phyloP scores from a whole-genome alignment of 2,888 invertebrate species.

The Caenorhabditis sp. region DNA sequence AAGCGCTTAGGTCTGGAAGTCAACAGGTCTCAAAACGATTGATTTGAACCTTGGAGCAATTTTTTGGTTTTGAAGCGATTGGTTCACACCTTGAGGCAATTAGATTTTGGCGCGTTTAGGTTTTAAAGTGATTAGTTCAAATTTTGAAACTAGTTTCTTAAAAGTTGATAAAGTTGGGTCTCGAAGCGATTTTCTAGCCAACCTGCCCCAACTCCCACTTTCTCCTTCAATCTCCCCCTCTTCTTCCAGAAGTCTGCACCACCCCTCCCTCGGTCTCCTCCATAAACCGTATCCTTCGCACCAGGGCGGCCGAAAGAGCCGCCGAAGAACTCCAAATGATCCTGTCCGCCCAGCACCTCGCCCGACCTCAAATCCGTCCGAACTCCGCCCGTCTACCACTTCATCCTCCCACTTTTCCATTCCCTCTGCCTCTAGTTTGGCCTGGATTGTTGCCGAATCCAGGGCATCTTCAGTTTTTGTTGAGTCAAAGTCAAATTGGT shows the following conservation, averaged over 20 bases:
- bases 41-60: too few species aligned
- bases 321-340: conserved; percentile 93
- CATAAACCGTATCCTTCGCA: conserved; percentile 95
- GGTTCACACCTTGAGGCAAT: too few species aligned
- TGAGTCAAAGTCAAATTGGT: conserved; percentile 9
- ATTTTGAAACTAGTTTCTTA: too few species aligned
- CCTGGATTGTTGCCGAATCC: conserved; percentile 70
- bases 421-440: conserved; percentile 63
- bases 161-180: too few species aligned
- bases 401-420: conserved; percentile 51
- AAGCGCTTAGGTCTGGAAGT: too few species aligned
- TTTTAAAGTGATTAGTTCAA: too few species aligned
- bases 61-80: too few species aligned
- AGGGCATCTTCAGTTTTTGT: conserved; percentile 41
- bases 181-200: conserved; percentile 2
- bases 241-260: conserved; percentile 88
- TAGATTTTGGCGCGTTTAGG: too few species aligned
- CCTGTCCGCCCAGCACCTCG: conserved; percentile 71
- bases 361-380: conserved; percentile 41
- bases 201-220: too few species aligned
- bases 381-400: conserved; percentile 17
- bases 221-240: too few species aligned
- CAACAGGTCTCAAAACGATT: too few species aligned
- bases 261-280: conserved; percentile 94
- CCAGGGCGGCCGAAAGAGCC: conserved; percentile 95